phyloP scores from a whole-genome alignment of 1,140 invertebrate species.

The Metopolophium dirhodum region DNA sequence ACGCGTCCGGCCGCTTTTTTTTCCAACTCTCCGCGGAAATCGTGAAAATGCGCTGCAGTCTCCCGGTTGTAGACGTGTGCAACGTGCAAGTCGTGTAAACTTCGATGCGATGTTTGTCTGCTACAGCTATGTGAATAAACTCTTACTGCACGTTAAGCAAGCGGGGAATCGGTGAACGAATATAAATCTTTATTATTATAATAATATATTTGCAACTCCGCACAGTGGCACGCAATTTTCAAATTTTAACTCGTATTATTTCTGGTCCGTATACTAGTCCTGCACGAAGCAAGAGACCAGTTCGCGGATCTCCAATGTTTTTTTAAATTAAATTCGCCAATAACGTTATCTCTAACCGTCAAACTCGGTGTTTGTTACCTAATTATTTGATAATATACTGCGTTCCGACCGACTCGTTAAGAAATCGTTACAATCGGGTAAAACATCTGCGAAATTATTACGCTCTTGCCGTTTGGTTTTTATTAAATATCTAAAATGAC shows the following conservation, averaged over 20 bases:
- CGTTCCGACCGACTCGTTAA: neutral
- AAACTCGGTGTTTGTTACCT: neutral
- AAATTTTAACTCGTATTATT: neutral
- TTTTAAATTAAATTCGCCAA: neutral
- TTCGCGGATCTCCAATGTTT: neutral
- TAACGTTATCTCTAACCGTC: neutral
- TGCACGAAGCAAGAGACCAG: neutral
- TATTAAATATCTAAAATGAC: neutral
- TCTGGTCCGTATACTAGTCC: neutral
- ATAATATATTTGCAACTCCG: neutral
- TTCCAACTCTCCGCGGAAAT: neutral
- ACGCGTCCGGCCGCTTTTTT: neutral
- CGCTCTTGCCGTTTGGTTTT: too few relatives aligned
- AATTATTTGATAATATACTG: neutral
- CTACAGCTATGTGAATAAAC: neutral
- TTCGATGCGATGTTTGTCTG: neutral
- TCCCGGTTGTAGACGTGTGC: neutral
- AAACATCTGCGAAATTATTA: neutral
- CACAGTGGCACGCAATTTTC: neutral
- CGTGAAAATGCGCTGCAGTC: neutral
- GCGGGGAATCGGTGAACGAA: neutral
- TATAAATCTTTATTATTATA: neutral
- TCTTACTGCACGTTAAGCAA: neutral
- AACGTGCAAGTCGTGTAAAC: neutral
- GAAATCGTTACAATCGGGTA: neutral